phyloP scores from a whole-genome alignment of 1,140 invertebrate species.

The Tribolium madens region DNA sequence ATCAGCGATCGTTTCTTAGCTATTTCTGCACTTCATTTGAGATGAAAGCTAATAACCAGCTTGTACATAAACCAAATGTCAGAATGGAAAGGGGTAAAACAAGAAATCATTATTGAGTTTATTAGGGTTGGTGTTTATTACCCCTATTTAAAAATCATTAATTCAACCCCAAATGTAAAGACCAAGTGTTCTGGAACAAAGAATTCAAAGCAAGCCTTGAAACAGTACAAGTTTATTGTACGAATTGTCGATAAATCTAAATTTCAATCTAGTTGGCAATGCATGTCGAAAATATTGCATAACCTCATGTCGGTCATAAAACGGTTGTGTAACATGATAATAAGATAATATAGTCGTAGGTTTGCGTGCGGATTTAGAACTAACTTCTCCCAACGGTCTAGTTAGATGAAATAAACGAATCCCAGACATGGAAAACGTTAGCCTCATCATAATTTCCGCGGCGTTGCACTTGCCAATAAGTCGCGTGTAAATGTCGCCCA shows the following conservation, averaged over 20 bases:
- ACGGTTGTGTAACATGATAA: slow-evolving; percentile 29
- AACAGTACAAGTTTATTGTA: no score
- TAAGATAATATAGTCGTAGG: slow-evolving; percentile 32
- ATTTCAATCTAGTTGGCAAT: background rate
- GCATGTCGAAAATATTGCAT: background rate
- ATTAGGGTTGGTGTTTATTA: slow-evolving; percentile 29
- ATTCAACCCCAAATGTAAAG: background rate
- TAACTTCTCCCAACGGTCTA: slow-evolving; percentile 13
- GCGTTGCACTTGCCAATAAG: slow-evolving; percentile 35
- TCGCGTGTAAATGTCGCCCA: slow-evolving; percentile 22
- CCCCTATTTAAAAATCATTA: slow-evolving; percentile 34
- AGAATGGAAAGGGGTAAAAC: slow-evolving; percentile 9
- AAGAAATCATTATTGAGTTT: slow-evolving; percentile 21
- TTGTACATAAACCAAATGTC: slow-evolving; percentile 8
- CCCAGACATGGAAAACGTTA: slow-evolving; percentile 29
- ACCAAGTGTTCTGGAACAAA: slow-evolving; percentile 7
- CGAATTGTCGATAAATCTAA: background rate
- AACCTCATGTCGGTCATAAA: slow-evolving; percentile 20
- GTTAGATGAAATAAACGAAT: slow-evolving; percentile 34
- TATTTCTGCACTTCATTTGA: no score
- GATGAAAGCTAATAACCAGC: no score
- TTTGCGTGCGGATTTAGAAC: slow-evolving; percentile 34
- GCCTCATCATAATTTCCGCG: slow-evolving; percentile 23
- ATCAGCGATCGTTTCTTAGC: background rate
- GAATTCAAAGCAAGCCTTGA: background rate